phyloP scores from a whole-genome alignment of 2,888 invertebrate genomes.

The Ophion ventricosus region DNA sequence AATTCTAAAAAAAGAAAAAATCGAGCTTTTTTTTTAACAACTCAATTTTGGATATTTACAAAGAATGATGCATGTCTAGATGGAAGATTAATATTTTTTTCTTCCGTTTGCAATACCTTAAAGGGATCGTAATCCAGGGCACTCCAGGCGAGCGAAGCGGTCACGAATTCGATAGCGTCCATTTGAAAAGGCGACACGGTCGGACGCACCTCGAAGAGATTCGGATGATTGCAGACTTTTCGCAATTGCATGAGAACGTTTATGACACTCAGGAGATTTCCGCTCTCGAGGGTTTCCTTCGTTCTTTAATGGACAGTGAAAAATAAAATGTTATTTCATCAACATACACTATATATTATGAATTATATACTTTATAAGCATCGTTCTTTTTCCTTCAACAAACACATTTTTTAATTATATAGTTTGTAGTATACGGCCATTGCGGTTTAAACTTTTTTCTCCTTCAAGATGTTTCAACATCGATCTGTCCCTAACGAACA shows the following conservation, averaged over 20 bases:
- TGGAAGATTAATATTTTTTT: constrained; percentile 14
- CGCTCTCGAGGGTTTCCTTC: constrained; percentile 95
- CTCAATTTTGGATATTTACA: background rate
- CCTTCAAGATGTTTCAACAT: too few species aligned
- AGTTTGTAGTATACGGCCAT: too few species aligned
- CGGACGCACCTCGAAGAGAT: constrained; percentile 98
- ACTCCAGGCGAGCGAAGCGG: constrained; percentile 89
- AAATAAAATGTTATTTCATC: constrained; percentile 4
- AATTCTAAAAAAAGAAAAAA: too few species aligned
- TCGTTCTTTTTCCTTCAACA: too few species aligned
- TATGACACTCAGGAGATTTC: constrained; percentile 97
- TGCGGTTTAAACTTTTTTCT: too few species aligned
- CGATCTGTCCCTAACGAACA: too few species aligned
- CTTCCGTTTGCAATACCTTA: constrained; percentile 84
- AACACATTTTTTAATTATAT: too few species aligned
- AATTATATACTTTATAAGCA: too few species aligned
- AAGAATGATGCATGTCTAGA: background rate
- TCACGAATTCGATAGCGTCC: constrained; percentile 89
- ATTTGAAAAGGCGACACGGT: constrained; percentile 97
- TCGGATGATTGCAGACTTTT: constrained; percentile 99
- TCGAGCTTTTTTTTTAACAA: too few species aligned
- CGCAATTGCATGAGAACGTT: constrained; percentile 98
- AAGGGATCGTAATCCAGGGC: constrained; percentile 90
- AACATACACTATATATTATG: too few species aligned
- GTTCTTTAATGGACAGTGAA: constrained; percentile 86